A percentile compares a stretch with the other conserved stretches of the same genome.
phyloP scores from a whole-genome alignment of 2,888 invertebrate genomes.

The Ariolimax columbianus region DNA sequence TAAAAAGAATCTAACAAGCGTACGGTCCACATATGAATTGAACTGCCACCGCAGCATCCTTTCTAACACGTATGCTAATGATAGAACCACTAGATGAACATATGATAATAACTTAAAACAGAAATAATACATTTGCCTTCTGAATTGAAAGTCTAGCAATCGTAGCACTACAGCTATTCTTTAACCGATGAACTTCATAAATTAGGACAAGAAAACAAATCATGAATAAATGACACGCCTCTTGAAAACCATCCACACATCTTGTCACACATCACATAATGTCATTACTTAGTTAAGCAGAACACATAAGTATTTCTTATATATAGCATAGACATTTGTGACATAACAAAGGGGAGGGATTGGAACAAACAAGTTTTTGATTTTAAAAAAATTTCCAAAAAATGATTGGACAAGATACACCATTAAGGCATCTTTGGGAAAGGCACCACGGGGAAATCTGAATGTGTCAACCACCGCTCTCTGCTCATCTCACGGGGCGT shows the following conservation, averaged over 20 bases:
- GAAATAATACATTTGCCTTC: not conserved
- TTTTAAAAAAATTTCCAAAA: no score
- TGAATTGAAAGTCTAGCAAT: not conserved
- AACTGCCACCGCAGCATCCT: no score
- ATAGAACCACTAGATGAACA: no score
- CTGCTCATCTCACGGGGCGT: not conserved
- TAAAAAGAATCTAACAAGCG: no score
- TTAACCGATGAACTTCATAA: not conserved
- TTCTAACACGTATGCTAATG: no score
- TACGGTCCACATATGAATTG: no score
- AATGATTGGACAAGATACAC: constrained; percentile 22
- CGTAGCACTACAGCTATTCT: not conserved
- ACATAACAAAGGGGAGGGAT: not conserved
- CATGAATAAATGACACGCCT: no score
- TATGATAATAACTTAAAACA: not conserved
- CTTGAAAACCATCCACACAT: no score
- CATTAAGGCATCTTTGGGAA: constrained; percentile 40
- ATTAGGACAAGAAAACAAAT: not conserved
- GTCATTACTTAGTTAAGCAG: no score
- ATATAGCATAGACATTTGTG: not conserved
- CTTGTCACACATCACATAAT: no score
- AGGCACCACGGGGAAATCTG: constrained; percentile 34
- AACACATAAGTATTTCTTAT: not conserved
- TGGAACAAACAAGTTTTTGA: no score
- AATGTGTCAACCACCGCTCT: constrained; percentile 8